Conservation (phyloP, 1,140 invertebrate genomes). For the Drosophila mauritiana region DNA sequence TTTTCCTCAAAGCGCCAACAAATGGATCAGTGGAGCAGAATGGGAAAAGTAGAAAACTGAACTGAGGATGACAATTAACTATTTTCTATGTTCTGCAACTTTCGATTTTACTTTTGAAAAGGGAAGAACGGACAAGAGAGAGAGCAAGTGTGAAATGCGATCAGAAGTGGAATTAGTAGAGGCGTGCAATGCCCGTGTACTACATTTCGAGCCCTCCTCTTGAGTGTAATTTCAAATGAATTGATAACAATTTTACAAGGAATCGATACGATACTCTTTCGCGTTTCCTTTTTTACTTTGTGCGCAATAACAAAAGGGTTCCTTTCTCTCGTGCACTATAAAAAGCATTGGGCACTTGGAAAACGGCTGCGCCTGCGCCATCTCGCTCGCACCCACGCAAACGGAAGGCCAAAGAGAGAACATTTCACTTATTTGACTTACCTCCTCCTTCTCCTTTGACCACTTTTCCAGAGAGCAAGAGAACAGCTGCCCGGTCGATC, state of each 20-base stretch:
- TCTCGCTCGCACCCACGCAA: conserved; percentile 1
- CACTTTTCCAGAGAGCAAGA: neutral
- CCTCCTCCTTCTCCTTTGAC: conserved; percentile 2
- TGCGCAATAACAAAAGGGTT: neutral
- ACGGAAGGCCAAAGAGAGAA: conserved; percentile 7
- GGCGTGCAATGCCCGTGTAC: neutral
- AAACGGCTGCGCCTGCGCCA: conserved; percentile 12
- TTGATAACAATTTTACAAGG: too few species aligned
- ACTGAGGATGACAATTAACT: conserved; percentile 34
- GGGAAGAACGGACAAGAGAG: neutral
- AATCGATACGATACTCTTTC: too few species aligned
- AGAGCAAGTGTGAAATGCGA: conserved; percentile 32
- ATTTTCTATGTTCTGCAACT: conserved; percentile 31
- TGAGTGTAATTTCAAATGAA: too few species aligned
- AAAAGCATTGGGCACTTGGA: neutral
- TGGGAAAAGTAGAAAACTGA: conserved; percentile 14
- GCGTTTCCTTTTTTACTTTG: too few species aligned
- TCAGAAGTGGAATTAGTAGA: conserved; percentile 8
- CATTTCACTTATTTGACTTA: conserved; percentile 9
- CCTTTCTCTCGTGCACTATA: neutral
- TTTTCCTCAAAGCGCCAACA: neutral
- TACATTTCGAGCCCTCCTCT: neutral
- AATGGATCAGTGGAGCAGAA: conserved; percentile 33
- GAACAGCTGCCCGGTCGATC: conserved; percentile 50
- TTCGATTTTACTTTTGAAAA: conserved; percentile 22